Evolutionary conservation across 2,113 vertebrate genomes (phyloP).

Genomic region (Salvelinus fontinalis): DNA sequence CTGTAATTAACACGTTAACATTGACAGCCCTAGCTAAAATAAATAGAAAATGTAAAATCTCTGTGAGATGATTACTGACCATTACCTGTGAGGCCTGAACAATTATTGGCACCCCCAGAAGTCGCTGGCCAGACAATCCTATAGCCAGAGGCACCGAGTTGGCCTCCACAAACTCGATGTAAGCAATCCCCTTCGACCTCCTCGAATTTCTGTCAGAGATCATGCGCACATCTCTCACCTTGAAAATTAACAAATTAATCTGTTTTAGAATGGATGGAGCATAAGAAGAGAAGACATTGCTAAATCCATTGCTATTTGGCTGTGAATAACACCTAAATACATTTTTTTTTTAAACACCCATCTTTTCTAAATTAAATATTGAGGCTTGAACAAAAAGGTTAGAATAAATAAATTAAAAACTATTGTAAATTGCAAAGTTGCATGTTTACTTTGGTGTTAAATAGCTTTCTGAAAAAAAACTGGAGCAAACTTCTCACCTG

Average conservation of each 20-base stretch:
- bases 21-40: background rate
- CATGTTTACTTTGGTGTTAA: no score
- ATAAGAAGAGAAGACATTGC: background rate
- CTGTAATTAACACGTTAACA: no score
- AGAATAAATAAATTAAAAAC: no score
- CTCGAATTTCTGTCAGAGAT: constrained; percentile 97
- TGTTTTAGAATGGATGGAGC: no score
- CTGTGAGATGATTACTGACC: background rate
- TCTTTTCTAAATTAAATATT: no score
- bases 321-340: no score
- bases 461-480: no score
- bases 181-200: constrained; percentile 96
- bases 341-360: no score
- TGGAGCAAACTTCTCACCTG: no score
- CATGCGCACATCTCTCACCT: constrained; percentile 97
- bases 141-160: constrained; percentile 95
- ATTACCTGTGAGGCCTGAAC: constrained; percentile 95
- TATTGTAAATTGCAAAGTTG: no score
- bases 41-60: background rate
- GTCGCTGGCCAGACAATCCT: constrained; percentile 92
- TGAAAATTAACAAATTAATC: no score
- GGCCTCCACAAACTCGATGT: constrained; percentile 94
- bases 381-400: no score
- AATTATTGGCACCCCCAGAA: constrained; percentile 95
- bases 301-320: background rate